Evolutionary conservation across 2,888 invertebrate genomes (phyloP), one percentile per base, ranked within the genome.

Genomic region (Bhutanitis thaidina): DNA sequence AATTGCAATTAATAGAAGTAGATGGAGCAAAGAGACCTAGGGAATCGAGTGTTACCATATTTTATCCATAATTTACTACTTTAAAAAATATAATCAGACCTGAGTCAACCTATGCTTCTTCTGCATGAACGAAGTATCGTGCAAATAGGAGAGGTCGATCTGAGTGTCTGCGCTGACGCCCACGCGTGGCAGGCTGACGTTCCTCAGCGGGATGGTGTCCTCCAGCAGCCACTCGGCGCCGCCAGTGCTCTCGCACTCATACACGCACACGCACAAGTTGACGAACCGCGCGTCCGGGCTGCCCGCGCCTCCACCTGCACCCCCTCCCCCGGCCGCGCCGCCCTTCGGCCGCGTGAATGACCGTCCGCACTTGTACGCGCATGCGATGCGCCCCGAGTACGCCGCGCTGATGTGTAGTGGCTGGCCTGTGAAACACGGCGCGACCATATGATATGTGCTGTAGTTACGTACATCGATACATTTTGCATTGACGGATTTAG

Each of bases 171-270:
- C 92, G 59, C 94, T 93, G 9, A 96, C 94, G 35, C 95, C 91
- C 12, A 96, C 95, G 45, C 95, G 85, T 0, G 96, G 96, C 61
- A 98, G 80, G 72, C 96, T 95, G 56, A 98, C 97, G 73, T 98
- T 98, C 73, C 96, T 94, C 65, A 99, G 81, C 61, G 98, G 97
- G 61, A 99, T 98, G 0, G 97, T 97, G 66, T 99, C 98, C 76
- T 99, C 98, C 9, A 98, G 86, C 38, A 98, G 91, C 98, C 98
- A 99, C 69, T 95, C 95, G 34, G 95, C 94, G 52, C 96, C 98
- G 41, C 88, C 99, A 5, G 98, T 98, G 59, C 98, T 98, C 86
- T 99, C 99, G 77, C 99, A 99, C 79, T 99, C 99, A 85, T 98
- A 99, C 58, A 99, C 98, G 38, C 98, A 97, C 7, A 99, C 97